Evolutionary conservation across 1,140 invertebrate genomes (phyloP).

Genomic region (Pseudomyrmex sp.): DNA sequence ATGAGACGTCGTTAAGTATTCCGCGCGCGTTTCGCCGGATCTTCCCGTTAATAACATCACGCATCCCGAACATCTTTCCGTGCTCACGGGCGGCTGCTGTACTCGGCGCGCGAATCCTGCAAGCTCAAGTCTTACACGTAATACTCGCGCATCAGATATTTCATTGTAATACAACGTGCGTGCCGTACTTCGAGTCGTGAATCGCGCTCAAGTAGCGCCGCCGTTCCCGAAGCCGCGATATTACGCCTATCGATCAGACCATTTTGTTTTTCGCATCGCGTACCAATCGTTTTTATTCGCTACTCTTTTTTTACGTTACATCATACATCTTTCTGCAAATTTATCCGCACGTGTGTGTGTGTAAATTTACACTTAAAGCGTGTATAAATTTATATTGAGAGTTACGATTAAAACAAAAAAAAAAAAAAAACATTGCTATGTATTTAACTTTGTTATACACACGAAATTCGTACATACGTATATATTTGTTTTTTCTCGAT

Average conservation of each 20-base stretch:
- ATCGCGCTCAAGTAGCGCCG: background rate
- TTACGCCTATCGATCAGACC: background rate
- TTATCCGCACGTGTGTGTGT: too few species aligned
- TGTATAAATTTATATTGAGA: too few species aligned
- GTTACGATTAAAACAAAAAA: too few species aligned
- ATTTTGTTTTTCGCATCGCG: background rate
- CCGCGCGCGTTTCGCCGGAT: conserved; percentile 20
- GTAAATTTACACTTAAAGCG: too few species aligned
- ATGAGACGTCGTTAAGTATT: conserved; percentile 39
- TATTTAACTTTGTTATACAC: conserved; percentile 4
- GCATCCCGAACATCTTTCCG: conserved; percentile 45
- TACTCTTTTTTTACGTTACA: too few species aligned
- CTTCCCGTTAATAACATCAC: conserved; percentile 54
- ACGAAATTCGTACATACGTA: background rate
- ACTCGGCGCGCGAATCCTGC: conserved; percentile 17
- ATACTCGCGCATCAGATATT: conserved; percentile 15
- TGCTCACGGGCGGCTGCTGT: background rate
- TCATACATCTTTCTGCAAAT: too few species aligned
- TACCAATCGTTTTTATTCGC: background rate
- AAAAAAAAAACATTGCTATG: background rate
- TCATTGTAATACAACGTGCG: conserved; percentile 16
- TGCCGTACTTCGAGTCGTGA: background rate
- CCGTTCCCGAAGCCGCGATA: background rate
- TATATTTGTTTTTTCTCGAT: background rate
- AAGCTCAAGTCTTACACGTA: conserved; percentile 8